These are phyloP conservation scores for Drosophila mimetica DNA, from an alignment of 2,888 invertebrate genomes.

Conservation along the genomic window DNA sequence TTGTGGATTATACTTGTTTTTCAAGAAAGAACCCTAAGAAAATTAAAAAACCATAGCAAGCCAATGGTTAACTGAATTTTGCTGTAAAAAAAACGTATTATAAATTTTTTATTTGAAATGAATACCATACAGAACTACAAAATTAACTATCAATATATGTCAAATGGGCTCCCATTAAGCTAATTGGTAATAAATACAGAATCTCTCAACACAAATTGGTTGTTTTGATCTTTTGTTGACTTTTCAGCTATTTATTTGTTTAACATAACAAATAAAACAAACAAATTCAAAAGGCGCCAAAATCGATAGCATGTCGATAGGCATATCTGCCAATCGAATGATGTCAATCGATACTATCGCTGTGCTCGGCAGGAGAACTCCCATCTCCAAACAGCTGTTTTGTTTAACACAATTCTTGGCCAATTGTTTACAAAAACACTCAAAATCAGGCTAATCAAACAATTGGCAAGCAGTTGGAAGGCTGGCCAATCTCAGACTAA, in stretches of 20 bases:
- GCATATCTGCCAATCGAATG: neutral
- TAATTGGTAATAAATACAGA: conserved; percentile 17
- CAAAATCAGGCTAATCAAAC: conserved; percentile 48
- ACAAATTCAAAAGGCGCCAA: conserved; percentile 14
- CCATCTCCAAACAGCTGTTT: conserved; percentile 29
- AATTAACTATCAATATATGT: neutral
- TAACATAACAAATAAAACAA: neutral
- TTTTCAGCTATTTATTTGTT: conserved; percentile 21
- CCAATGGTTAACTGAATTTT: too few relatives aligned
- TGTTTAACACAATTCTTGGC: conserved; percentile 26
- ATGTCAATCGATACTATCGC: conserved; percentile 4
- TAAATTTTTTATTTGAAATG: too few relatives aligned
- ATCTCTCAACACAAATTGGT: conserved; percentile 9
- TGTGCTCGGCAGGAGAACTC: neutral
- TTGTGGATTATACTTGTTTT: neutral
- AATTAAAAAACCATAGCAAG: too few relatives aligned
- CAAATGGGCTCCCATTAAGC: neutral
- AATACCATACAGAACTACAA: neutral
- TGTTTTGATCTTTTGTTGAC: conserved; percentile 22
- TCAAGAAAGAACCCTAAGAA: neutral
- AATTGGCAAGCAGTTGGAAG: conserved; percentile 33
- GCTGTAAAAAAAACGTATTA: neutral
- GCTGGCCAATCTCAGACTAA: conserved; percentile 47
- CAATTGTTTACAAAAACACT: conserved; percentile 31
- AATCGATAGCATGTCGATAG: conserved; percentile 3